Evolutionary conservation across 2,113 vertebrate genomes (phyloP).

Genomic region (Gambusia holbrooki): DNA sequence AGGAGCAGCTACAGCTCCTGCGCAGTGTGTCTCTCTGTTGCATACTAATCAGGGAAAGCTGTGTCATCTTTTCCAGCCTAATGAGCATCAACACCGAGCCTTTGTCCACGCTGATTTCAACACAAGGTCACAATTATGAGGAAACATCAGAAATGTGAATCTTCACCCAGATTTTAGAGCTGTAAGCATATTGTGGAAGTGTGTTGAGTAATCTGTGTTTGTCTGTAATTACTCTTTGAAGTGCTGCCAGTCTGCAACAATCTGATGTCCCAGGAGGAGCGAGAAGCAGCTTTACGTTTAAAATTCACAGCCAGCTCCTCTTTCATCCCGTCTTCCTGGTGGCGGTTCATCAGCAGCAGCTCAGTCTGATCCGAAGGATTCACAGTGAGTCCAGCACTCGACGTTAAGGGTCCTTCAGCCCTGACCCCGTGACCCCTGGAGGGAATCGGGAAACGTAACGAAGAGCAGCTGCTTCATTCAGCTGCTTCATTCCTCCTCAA

Average conservation of each 20-base stretch:
- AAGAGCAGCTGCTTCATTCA: no score
- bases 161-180: not conserved
- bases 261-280: conserved; percentile 1
- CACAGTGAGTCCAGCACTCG: conserved; percentile 15
- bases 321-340: conserved; percentile 39
- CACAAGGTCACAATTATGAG: not conserved
- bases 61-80: not conserved
- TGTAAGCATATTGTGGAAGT: not conserved
- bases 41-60: not conserved
- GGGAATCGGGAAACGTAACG: not conserved
- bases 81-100: not conserved
- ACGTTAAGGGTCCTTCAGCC: conserved; percentile 25
- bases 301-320: conserved; percentile 39
- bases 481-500: not conserved
- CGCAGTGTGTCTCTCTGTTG: not conserved
- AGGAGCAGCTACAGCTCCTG: not conserved
- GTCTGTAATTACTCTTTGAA: conserved; percentile 5
- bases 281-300: conserved; percentile 19
- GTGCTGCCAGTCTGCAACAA: not conserved
- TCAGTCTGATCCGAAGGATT: conserved; percentile 22
- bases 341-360: conserved; percentile 20
- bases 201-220: conserved; percentile 6
- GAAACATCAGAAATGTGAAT: not conserved
- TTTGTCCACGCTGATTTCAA: not conserved
- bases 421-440: not conserved